Evolutionary conservation across 2,113 vertebrate species (phyloP).

Genomic region (Uria lomvia): DNA sequence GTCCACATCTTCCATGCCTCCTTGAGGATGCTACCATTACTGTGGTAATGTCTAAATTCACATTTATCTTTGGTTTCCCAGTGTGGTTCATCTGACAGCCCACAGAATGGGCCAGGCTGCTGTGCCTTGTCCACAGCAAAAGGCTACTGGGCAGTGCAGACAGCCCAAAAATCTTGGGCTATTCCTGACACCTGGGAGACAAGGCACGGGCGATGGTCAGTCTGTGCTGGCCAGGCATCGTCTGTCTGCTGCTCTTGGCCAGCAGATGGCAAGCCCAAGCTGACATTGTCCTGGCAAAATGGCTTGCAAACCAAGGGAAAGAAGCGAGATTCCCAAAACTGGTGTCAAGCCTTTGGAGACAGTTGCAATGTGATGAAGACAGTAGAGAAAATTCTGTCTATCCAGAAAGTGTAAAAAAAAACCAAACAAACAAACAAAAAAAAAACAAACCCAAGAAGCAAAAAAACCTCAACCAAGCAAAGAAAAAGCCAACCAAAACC

Average conservation of each 20-base stretch:
- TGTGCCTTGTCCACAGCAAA: not conserved
- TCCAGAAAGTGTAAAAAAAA: not conserved
- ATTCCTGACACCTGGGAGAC: not conserved
- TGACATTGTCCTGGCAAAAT: not conserved
- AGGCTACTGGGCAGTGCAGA: not conserved
- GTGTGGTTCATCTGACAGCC: not conserved
- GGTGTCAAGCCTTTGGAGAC: not conserved
- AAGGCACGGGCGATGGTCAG: not conserved
- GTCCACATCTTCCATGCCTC: not conserved
- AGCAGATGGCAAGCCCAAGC: not conserved
- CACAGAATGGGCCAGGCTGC: not conserved
- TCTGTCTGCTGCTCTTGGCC: not conserved
- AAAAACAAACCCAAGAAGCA: not conserved
- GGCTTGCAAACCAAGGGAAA: not conserved
- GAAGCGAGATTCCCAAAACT: not conserved
- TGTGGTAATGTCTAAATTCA: not conserved
- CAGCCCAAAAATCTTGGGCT: not conserved
- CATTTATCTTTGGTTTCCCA: not conserved
- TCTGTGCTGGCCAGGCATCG: fast-evolving
- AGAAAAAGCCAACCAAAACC: not conserved
- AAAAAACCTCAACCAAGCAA: not conserved
- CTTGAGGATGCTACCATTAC: not conserved
- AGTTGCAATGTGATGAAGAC: not conserved
- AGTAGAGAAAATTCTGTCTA: not conserved
- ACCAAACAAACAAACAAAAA: not conserved